These are phyloP conservation scores for Thelaira solivaga DNA, from an alignment of 2,888 invertebrate genomes.

Conservation along the genomic window DNA sequence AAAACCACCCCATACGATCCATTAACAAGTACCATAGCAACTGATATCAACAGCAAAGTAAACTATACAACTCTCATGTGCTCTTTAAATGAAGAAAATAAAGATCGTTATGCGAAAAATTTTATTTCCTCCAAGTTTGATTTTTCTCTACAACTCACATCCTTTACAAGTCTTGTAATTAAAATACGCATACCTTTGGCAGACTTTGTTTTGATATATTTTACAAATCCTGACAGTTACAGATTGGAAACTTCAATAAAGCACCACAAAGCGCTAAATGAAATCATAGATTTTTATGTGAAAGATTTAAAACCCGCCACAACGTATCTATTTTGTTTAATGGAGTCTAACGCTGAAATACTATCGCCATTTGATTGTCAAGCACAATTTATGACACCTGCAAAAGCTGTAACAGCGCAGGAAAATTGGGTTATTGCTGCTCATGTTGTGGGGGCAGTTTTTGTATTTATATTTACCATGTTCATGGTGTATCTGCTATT, in stretches of 20 bases:
- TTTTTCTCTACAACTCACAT: not conserved
- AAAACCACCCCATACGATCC: not conserved
- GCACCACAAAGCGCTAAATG: not conserved
- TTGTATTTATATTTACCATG: not conserved
- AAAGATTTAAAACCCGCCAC: not conserved
- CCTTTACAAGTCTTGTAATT: slow-evolving; percentile 1
- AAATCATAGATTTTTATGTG: not conserved
- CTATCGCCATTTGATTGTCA: slow-evolving; percentile 40
- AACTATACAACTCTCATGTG: not conserved
- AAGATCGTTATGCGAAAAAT: not conserved
- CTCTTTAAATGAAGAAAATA: not conserved
- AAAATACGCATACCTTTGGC: not conserved
- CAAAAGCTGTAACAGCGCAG: slow-evolving; percentile 22
- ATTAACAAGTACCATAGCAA: no score
- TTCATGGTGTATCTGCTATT: not conserved
- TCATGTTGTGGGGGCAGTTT: not conserved
- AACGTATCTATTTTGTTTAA: slow-evolving; percentile 25
- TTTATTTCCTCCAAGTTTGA: not conserved
- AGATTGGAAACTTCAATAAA: no score
- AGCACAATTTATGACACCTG: not conserved
- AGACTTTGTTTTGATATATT: slow-evolving; percentile 14
- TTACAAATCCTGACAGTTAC: not conserved
- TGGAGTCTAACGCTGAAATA: not conserved
- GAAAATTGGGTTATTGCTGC: slow-evolving; percentile 15
- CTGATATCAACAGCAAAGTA: no score